Evolutionary conservation across 2,113 vertebrate species (phyloP), one percentile per base, ranked within the genome.

Genomic region (Eublepharis macularius): DNA sequence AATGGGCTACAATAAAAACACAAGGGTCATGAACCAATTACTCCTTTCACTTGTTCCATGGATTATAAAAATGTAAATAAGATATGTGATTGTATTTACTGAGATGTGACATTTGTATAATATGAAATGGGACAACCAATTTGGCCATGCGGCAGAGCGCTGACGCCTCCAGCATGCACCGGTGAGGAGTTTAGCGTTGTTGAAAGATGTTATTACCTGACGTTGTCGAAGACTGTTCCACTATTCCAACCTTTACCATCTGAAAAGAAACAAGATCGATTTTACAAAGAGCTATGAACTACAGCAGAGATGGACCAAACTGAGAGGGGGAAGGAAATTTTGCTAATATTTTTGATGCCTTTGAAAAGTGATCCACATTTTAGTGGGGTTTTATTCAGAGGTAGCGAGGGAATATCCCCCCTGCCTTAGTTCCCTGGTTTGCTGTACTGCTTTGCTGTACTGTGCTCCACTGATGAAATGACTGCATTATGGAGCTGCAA

Each of bases 181-280:
- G 32, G 16, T 68, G 43, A 80, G 29, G 65, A 65, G n/a, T 65
- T 19, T 45, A 80, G 73, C 83, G 91, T 11, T 26, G 81, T 51
- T 73, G 26, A 49, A 34, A 13, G 29, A 51, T 13, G 54, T 1
- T n/a, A 34, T 96, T 92, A 97, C 98, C 98, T 96, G 98, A 99
- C 0, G 98, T 96, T 83, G 98, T 96, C 7, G 98, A 98, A 6
- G 98, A 97, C 12, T 98, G 98, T 84, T 99, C 98, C 93, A 99
- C 97, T 54, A 99, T 97, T 84, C 98, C 98, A 72, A 99, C 98
- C 91, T 99, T 99, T 91, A 99, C 98, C 95, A 99, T 97, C 98
- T 99, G 92, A 29, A 95, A 89, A 70, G 82, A 81, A 17, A 51
- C 65, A 65, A 69, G 4, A 90, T n/a, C 94, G 41, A 88, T 34